Conservation (phyloP, 2,113 vertebrate genomes). For the Laticauda colubrina region DNA sequence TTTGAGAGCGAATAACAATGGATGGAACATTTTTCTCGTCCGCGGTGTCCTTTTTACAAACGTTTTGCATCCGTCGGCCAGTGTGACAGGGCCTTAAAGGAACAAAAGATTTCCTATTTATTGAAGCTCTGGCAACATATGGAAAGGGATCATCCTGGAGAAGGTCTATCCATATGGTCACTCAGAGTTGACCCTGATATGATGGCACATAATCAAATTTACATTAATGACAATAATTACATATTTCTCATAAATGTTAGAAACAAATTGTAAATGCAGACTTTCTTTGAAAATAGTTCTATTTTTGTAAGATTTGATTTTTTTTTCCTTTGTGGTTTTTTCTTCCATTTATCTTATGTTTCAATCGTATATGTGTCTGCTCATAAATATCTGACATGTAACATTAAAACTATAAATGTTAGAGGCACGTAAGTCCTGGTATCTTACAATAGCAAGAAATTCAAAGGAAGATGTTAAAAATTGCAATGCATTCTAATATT, state of each 20-base stretch:
- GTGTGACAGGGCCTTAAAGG: not conserved
- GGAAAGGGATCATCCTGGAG: not conserved
- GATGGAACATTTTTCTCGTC: no score
- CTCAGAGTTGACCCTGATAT: not conserved
- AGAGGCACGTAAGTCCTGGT: not conserved
- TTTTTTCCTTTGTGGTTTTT: constrained; percentile 6
- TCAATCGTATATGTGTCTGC: not conserved
- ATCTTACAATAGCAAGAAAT: not conserved
- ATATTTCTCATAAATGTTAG: not conserved
- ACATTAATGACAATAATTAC: not conserved
- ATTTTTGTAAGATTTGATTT: not conserved
- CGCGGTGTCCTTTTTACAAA: no score
- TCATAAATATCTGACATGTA: not conserved
- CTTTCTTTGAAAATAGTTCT: not conserved
- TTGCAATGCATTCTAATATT: not conserved
- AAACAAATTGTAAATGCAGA: not conserved
- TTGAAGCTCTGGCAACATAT: not conserved
- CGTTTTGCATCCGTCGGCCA: no score
- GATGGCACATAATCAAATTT: not conserved
- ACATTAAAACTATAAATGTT: not conserved
- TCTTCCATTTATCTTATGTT: not conserved
- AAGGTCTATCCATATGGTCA: not conserved
- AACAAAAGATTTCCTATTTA: not conserved
- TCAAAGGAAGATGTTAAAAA: not conserved
- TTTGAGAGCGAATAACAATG: no score